Conservation (phyloP, 2,888 invertebrate genomes). For the Diarsia mendica region DNA sequence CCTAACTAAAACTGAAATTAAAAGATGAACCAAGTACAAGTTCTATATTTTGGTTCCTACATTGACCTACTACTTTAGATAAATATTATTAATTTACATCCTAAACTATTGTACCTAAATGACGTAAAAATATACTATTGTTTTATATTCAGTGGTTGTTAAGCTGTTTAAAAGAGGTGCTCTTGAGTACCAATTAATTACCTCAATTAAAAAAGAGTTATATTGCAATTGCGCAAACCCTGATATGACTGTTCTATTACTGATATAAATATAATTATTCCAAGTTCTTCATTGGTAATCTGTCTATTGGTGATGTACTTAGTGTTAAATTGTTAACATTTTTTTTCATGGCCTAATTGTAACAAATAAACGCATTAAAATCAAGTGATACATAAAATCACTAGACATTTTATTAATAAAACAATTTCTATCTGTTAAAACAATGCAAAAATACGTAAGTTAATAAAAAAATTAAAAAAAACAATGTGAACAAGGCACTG, state of each 20-base stretch:
- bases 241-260: not conserved
- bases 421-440: not conserved
- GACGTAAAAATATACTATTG: not conserved
- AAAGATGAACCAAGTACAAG: slow-evolving; percentile 15
- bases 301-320: slow-evolving; percentile 20
- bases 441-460: not conserved
- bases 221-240: slow-evolving; percentile 19
- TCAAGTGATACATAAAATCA: not conserved
- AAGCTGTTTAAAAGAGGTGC: not conserved
- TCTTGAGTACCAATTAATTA: slow-evolving; percentile 5
- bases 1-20: not conserved
- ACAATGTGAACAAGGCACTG: slow-evolving; percentile 6
- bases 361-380: slow-evolving; percentile 18
- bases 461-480: slow-evolving; percentile 7
- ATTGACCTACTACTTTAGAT: not conserved
- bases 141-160: slow-evolving; percentile 5
- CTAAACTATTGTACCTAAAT: not conserved
- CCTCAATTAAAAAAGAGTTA: not conserved
- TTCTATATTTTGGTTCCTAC: slow-evolving; percentile 15
- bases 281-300: slow-evolving; percentile 7
- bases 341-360: slow-evolving; percentile 37
- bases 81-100: not conserved
- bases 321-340: slow-evolving; percentile 19
- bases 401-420: slow-evolving; percentile 21
- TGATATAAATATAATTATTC: slow-evolving; percentile 1